These are phyloP conservation scores for Aspidiotus rigidus DNA, from an alignment of 2,888 invertebrate genomes.

Conservation along the genomic window DNA sequence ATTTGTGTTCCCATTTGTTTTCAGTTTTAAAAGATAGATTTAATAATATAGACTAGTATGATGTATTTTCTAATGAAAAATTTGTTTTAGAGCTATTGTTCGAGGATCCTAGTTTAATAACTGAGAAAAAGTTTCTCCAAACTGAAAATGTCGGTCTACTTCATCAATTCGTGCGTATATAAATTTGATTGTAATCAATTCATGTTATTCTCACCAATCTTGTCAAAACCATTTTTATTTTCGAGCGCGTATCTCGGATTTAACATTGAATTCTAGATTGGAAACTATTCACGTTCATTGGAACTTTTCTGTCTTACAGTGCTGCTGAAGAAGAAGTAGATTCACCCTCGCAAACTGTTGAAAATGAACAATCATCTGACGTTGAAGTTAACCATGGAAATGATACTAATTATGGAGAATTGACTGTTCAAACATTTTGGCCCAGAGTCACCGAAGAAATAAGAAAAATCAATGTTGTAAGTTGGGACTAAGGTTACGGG, in stretches of 20 bases:
- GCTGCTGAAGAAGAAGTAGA: constrained; percentile 45
- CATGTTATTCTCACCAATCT: neutral
- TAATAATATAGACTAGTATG: too few species aligned
- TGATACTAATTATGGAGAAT: constrained; percentile 24
- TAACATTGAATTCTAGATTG: neutral
- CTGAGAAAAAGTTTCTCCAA: neutral
- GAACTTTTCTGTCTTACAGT: constrained; percentile 37
- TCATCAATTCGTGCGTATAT: constrained; percentile 35
- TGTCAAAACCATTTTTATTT: neutral
- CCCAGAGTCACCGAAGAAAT: constrained; percentile 70
- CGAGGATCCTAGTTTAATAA: neutral
- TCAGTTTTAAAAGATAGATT: neutral
- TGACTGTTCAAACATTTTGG: constrained; percentile 67
- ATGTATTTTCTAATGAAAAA: neutral
- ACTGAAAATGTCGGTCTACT: constrained; percentile 34
- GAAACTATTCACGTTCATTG: neutral
- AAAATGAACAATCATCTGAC: constrained; percentile 44
- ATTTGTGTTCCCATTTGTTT: constrained; percentile 10
- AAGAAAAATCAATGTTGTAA: constrained; percentile 62
- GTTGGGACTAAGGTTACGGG: constrained; percentile 38
- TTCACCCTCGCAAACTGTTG: constrained; percentile 41
- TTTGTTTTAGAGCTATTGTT: neutral
- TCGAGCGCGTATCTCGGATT: neutral
- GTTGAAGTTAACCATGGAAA: constrained; percentile 12
- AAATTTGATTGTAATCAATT: neutral